Evolutionary conservation across 2,888 invertebrate species (phyloP).

Genomic region (Drosophila borborema): DNA sequence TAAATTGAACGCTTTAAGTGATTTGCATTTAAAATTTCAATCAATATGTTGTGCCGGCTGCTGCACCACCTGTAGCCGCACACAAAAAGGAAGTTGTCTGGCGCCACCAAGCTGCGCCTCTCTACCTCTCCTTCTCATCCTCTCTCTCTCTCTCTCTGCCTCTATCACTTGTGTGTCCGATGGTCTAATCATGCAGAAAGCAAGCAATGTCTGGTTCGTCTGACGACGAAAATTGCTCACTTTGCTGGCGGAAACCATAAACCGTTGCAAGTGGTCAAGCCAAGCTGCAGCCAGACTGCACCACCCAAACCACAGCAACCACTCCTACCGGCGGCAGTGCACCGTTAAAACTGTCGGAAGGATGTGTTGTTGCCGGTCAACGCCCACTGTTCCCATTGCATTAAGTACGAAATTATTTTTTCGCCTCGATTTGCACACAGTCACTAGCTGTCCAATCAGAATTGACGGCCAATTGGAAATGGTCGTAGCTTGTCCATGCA

Average conservation of each 20-base stretch:
- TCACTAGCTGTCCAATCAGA: conserved; percentile 6
- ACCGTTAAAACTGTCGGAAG: conserved; percentile 41
- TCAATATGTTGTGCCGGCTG: conserved; percentile 70
- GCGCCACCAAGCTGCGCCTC: conserved; percentile 44
- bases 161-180: conserved; percentile 7
- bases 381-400: conserved; percentile 66
- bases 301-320: neutral
- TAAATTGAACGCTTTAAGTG: conserved; percentile 81
- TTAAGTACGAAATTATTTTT: conserved; percentile 64
- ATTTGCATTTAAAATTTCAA: conserved; percentile 81
- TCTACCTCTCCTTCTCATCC: neutral
- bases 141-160: neutral
- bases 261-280: conserved; percentile 52
- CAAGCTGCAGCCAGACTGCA: conserved; percentile 19
- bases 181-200: conserved; percentile 65
- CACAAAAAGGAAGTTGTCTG: conserved; percentile 57
- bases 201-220: conserved; percentile 23
- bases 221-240: conserved; percentile 55
- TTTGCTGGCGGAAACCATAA: conserved; percentile 71
- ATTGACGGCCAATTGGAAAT: conserved; percentile 4
- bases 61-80: conserved; percentile 23
- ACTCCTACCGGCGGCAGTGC: neutral
- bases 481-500: neutral
- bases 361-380: conserved; percentile 38
- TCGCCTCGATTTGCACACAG: conserved; percentile 53